Percentiles rank a stretch among this genome's conserved stretches.
Evolutionary conservation across 2,888 invertebrate genomes (phyloP).

Genomic region (Andrena praecox): DNA sequence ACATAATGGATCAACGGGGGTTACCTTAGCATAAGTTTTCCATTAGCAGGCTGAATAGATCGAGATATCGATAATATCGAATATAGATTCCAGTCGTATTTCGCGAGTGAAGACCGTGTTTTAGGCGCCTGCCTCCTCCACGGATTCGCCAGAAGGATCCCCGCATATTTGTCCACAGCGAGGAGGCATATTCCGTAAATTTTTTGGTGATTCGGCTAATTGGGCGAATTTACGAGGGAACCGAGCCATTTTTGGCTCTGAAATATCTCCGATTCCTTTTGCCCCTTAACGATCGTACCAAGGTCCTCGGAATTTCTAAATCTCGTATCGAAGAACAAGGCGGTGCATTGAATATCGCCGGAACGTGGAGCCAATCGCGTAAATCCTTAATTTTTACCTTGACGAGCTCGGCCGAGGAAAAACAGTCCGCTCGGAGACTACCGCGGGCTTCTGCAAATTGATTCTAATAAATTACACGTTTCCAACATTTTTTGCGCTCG

Average conservation of each 20-base stretch:
- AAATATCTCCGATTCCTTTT: conserved; percentile 41
- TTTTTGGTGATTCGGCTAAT: conserved; percentile 80
- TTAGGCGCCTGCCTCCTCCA: conserved; percentile 54
- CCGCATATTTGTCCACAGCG: conserved; percentile 38
- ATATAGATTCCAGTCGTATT: conserved; percentile 79
- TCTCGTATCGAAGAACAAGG: conserved; percentile 32
- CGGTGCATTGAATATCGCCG: conserved; percentile 7
- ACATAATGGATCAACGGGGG: conserved; percentile 74
- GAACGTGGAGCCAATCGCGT: conserved; percentile 17
- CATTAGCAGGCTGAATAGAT: conserved; percentile 78
- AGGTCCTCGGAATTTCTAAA: conserved; percentile 56
- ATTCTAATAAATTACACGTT: conserved; percentile 1
- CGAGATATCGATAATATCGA: conserved; percentile 80
- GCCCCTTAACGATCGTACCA: conserved; percentile 24
- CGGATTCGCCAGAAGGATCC: conserved; percentile 19
- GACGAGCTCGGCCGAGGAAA: conserved; percentile 12
- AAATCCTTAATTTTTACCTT: conserved; percentile 30
- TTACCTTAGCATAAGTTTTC: conserved; percentile 80
- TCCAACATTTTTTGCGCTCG: background rate
- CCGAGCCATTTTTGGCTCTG: conserved; percentile 59
- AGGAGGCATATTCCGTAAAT: conserved; percentile 59
- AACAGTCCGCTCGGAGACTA: background rate
- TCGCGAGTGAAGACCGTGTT: conserved; percentile 65
- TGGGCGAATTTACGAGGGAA: conserved; percentile 80
- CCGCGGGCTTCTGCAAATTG: background rate